Percentiles rank a stretch among this genome's conserved stretches.
Evolutionary conservation across 2,888 invertebrate genomes (phyloP).

Genomic region (Sarcophaga caerulescens): DNA sequence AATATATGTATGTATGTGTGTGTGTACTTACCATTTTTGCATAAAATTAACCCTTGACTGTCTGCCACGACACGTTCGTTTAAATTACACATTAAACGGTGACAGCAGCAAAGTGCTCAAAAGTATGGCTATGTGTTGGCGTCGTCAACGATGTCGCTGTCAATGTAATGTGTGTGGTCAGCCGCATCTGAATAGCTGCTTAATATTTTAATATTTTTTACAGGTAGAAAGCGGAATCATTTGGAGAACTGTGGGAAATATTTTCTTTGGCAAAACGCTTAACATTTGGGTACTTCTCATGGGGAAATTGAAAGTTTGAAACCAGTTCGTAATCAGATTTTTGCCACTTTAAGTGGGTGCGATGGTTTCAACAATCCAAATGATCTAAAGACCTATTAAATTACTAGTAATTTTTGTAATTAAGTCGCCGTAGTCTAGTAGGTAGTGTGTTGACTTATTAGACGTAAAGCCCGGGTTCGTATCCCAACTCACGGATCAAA

Average conservation of each 20-base stretch:
- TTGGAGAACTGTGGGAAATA: not conserved
- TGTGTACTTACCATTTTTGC: conserved; percentile 33
- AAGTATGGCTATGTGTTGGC: not conserved
- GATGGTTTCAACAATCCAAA: too few relatives aligned
- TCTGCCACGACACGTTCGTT: conserved; percentile 57
- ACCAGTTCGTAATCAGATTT: too few relatives aligned
- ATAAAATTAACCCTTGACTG: conserved; percentile 66
- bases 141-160: not conserved
- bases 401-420: too few relatives aligned
- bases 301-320: not conserved
- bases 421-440: too few relatives aligned
- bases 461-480: too few relatives aligned
- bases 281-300: not conserved
- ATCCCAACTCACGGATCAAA: too few relatives aligned
- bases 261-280: not conserved
- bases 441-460: too few relatives aligned
- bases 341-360: too few relatives aligned
- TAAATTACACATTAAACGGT: conserved; percentile 41
- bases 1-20: not conserved
- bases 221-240: not conserved
- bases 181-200: not conserved
- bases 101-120: conserved; percentile 39
- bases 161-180: conserved; percentile 43
- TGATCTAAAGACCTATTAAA: too few relatives aligned
- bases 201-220: not conserved